Evolutionary conservation across 2,797 vertebrate species (phyloP).

Genomic region (Neosilurus mollespiculum): DNA sequence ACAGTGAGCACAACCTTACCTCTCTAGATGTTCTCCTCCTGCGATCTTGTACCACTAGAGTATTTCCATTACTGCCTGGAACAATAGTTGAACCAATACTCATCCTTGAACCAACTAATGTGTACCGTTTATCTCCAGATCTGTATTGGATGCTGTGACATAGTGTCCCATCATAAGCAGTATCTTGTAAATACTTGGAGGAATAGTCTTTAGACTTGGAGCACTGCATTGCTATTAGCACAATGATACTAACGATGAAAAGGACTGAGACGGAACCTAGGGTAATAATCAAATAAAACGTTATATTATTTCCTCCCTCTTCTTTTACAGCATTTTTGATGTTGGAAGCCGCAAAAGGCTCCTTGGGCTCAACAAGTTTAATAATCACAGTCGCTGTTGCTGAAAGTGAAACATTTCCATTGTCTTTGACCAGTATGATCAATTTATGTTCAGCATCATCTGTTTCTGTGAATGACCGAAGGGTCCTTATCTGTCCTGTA

Average conservation of each 20-base stretch:
- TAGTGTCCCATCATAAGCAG: conserved; percentile 54
- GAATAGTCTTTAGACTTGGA: conserved; percentile 55
- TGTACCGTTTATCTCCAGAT: conserved; percentile 60
- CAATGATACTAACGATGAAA: conserved; percentile 27
- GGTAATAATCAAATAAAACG: conserved; percentile 65
- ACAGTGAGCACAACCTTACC: conserved; percentile 41
- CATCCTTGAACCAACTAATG: conserved; percentile 61
- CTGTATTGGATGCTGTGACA: conserved; percentile 62
- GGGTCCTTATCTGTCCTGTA: conserved; percentile 60
- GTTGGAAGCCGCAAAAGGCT: conserved; percentile 60
- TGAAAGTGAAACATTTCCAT: conserved; percentile 65
- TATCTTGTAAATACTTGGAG: conserved; percentile 56
- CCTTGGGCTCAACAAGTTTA: conserved; percentile 56
- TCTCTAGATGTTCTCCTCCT: conserved; percentile 46
- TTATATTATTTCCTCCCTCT: conserved; percentile 44
- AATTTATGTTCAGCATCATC: conserved; percentile 60
- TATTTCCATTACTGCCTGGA: conserved; percentile 56
- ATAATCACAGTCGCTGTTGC: conserved; percentile 59
- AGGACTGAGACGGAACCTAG: conserved; percentile 64
- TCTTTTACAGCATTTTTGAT: conserved; percentile 25
- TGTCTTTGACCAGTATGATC: conserved; percentile 65
- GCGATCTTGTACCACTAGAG: conserved; percentile 48
- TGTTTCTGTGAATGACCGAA: conserved; percentile 58
- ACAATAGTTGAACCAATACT: conserved; percentile 59
- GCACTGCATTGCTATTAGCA: conserved; percentile 48